Conservation (phyloP, 2,113 vertebrate species). For the Ginglymostoma cirratum region DNA sequence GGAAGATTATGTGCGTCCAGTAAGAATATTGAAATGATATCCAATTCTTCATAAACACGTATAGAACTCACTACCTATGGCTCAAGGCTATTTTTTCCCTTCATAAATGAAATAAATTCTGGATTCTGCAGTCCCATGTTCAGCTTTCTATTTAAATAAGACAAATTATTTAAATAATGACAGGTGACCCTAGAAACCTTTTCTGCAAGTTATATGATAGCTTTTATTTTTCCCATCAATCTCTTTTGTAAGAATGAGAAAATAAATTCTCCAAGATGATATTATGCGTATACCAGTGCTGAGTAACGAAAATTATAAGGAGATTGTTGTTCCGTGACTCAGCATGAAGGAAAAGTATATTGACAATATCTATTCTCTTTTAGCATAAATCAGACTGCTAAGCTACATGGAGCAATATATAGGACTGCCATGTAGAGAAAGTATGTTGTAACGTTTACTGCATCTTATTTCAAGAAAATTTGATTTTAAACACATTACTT, state of each 20-base stretch:
- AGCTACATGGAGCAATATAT: neutral
- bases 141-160: neutral
- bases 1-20: neutral
- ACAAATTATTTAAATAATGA: neutral
- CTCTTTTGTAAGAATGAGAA: neutral
- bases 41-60: neutral
- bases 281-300: neutral
- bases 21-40: neutral
- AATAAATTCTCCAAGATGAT: neutral
- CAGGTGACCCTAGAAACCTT: neutral
- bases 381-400: neutral
- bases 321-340: neutral
- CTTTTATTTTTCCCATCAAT: neutral
- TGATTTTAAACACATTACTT: neutral
- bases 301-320: neutral
- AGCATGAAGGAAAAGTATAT: neutral
- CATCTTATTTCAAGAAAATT: neutral
- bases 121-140: neutral
- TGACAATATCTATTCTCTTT: neutral
- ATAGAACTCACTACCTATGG: neutral
- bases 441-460: neutral
- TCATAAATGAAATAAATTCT: neutral
- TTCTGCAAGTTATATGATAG: no score
- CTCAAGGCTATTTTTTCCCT: neutral
- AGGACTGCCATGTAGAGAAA: neutral